phyloP scores from a whole-genome alignment of 1,140 invertebrate genomes.

The Heliconius congener region DNA sequence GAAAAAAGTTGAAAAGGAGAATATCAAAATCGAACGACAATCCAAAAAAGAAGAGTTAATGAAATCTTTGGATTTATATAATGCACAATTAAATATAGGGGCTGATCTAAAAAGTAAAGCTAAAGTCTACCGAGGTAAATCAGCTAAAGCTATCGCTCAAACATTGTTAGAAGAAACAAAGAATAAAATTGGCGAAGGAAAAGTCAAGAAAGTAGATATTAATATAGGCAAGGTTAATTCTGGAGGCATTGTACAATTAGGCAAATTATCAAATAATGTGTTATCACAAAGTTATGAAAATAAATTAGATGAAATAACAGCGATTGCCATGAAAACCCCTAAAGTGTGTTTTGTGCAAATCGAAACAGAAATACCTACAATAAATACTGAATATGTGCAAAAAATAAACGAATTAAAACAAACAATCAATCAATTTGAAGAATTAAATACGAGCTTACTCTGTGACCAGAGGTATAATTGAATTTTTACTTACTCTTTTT shows the following conservation, averaged over 20 bases:
- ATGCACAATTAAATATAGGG: conserved; percentile 78
- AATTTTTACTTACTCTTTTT: neutral
- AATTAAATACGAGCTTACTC: conserved; percentile 83
- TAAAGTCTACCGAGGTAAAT: conserved; percentile 85
- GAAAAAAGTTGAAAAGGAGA: conserved; percentile 75
- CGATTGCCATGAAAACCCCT: conserved; percentile 59
- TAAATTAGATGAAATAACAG: conserved; percentile 48
- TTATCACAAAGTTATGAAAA: conserved; percentile 46
- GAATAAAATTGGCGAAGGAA: conserved; percentile 77
- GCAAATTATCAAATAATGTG: conserved; percentile 35
- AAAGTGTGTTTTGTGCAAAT: conserved; percentile 65
- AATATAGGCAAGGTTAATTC: conserved; percentile 29
- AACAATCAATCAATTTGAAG: conserved; percentile 84
- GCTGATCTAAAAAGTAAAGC: conserved; percentile 85
- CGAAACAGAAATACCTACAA: conserved; percentile 60
- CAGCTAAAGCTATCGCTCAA: conserved; percentile 87
- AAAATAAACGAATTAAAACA: conserved; percentile 82
- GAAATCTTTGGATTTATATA: conserved; percentile 79
- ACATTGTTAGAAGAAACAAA: conserved; percentile 83
- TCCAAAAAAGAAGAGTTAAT: conserved; percentile 76
- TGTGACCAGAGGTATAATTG: conserved; percentile 84
- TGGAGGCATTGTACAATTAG: conserved; percentile 26
- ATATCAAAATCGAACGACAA: conserved; percentile 65
- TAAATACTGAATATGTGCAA: conserved; percentile 81
- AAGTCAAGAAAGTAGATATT: conserved; percentile 43